Conservation (phyloP, 2,113 vertebrate genomes). For the Peucedramus taeniatus region DNA sequence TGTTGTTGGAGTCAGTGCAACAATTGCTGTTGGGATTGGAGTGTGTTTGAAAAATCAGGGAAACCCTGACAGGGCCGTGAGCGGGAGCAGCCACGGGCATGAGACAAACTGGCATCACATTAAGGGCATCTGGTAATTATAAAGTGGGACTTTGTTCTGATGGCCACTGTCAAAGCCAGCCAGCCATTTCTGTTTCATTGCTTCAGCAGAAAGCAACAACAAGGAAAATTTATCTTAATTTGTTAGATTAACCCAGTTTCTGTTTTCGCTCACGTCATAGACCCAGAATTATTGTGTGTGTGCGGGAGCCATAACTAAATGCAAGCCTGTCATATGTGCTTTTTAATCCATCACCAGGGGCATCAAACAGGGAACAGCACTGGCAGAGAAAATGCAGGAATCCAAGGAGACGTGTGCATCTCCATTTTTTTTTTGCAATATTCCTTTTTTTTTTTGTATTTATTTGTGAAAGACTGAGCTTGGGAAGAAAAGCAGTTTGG, state of each 20-base stretch:
- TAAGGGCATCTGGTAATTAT: conserved; percentile 1
- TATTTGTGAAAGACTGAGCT: background rate
- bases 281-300: conserved; percentile 18
- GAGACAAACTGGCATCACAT: background rate
- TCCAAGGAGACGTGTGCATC: background rate
- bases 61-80: background rate
- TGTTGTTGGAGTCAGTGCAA: background rate
- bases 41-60: background rate
- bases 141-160: conserved; percentile 31
- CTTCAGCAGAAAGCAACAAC: conserved; percentile 10
- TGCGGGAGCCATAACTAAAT: conserved; percentile 38
- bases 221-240: conserved; percentile 12
- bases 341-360: background rate
- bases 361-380: background rate
- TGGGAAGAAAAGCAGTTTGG: background rate
- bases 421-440: background rate
- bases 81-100: background rate
- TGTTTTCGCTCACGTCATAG: background rate
- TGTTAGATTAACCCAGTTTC: conserved; percentile 45
- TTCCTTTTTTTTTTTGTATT: rapidly evolving
- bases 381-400: background rate
- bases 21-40: background rate
- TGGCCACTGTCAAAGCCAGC: background rate
- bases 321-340: background rate
- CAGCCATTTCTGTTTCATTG: conserved; percentile 21